Percentiles rank a stretch among this genome's conserved stretches.
Conservation (phyloP, 2,888 invertebrate species). For the Caenorhabditis zanzibari region DNA sequence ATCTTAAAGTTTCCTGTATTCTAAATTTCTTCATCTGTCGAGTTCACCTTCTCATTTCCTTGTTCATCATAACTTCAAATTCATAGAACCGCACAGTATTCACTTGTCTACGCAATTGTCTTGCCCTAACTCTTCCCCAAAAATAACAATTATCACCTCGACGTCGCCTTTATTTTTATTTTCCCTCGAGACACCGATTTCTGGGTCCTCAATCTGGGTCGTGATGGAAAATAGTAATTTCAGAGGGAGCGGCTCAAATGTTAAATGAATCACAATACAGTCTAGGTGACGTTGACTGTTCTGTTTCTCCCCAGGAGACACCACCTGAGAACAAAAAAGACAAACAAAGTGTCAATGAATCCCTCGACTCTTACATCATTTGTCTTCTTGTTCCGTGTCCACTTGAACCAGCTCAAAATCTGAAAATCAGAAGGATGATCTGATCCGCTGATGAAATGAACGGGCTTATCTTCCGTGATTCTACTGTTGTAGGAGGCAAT, state of each 20-base stretch:
- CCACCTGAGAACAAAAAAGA: background rate
- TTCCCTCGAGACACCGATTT: conserved; percentile 4
- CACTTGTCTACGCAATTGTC: background rate
- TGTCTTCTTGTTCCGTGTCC: conserved; percentile 9
- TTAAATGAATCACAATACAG: conserved; percentile 7
- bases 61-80: background rate
- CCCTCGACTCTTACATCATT: conserved; percentile 21
- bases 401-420: conserved; percentile 9
- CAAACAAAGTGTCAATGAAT: conserved; percentile 9
- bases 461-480: conserved; percentile 2
- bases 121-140: background rate
- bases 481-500: background rate
- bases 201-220: background rate
- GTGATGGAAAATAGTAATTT: conserved; percentile 14
- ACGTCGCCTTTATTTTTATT: background rate
- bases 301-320: background rate
- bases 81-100: background rate
- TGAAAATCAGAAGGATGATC: background rate
- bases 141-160: conserved; percentile 23
- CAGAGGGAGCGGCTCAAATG: background rate
- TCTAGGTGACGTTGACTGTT: conserved; percentile 12
- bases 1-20: no score
- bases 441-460: conserved; percentile 7
- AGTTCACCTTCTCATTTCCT: background rate
- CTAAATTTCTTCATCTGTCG: no score